Percentiles rank a stretch among this genome's conserved stretches.
These are phyloP conservation scores for Siphlonurus alternatus DNA, from an alignment of 2,888 invertebrate genomes.

Conservation along the genomic window DNA sequence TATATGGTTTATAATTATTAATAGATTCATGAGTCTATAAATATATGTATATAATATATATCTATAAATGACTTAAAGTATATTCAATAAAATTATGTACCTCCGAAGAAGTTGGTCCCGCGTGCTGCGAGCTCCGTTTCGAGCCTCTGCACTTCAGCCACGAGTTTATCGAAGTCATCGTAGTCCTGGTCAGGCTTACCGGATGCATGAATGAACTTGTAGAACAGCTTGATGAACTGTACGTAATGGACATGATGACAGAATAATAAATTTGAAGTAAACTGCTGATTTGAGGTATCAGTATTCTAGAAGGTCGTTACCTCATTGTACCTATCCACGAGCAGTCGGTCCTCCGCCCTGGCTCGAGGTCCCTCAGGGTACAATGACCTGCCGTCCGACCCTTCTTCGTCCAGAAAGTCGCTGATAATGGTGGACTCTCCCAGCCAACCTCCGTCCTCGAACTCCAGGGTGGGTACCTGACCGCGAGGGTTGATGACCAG, in stretches of 20 bases:
- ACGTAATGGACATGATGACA: too few relatives aligned
- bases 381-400: constrained; percentile 39
- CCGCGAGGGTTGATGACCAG: constrained; percentile 28
- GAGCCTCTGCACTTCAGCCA: constrained; percentile 40
- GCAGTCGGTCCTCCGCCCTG: constrained; percentile 53
- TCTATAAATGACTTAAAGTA: too few relatives aligned
- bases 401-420: constrained; percentile 67
- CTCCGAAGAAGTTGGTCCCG: constrained; percentile 43
- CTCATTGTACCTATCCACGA: constrained; percentile 44
- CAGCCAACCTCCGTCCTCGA: constrained; percentile 44
- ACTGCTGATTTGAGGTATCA: too few relatives aligned
- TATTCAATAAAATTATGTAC: too few relatives aligned
- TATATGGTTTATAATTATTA: too few relatives aligned
- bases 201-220: constrained; percentile 26
- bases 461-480: constrained; percentile 60
- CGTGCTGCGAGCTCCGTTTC: constrained; percentile 47
- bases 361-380: constrained; percentile 45
- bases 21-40: too few relatives aligned
- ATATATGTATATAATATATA: too few relatives aligned
- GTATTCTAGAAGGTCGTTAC: constrained; percentile 17
- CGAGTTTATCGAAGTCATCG: constrained; percentile 31
- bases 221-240: constrained; percentile 36
- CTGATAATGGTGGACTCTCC: constrained; percentile 65
- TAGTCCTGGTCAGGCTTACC: constrained; percentile 22
- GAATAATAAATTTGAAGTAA: too few relatives aligned